Evolutionary conservation across 1,140 invertebrate species (phyloP), one percentile per base, ranked within the genome.

Genomic region (Dendroctonus valens): DNA sequence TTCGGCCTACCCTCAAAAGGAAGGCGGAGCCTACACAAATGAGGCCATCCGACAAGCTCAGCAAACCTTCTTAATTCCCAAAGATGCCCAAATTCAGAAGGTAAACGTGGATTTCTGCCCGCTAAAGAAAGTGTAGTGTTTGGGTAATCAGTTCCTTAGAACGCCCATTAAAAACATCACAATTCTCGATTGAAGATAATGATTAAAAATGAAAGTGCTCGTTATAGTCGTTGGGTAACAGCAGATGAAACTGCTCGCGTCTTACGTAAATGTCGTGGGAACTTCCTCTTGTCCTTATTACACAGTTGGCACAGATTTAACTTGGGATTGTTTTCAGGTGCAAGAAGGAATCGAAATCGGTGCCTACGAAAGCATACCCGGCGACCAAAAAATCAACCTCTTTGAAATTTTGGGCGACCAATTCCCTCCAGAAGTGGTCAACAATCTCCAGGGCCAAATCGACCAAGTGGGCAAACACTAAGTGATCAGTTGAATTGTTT

Each of bases 1-100:
- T 15, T 82, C 79, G 44, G 72, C 79, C 5, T 85, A 85, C n/a
- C n/a, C 82, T 42, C 87, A 89, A 78, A 86, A 90, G 69, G 91
- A 92, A 70, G 91, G 91, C 0, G 86, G 88, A 26, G 85, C 84
- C 58, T 92, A 91, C 78, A 90, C 89, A 65, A 89, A 91, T 71
- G 91, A 92, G 75, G 91, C 91, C n/a, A 92, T 92, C 73, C 84
- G 87, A 60, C 91, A 92, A 79, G 91, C 90, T 0, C 90, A 92
- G 77, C 91, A 87, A 77, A 92, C 90, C 0, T 87, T 87, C 70
- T 83, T 92, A 51, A 92, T 92, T 69, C 90, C 91, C 5, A 90
- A 90, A 74, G 90, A 91, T 73, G 90, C 91, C n/a, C 85, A 88
- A n/a, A 93, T 92, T 62, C 90, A 92, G 74, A 90, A 89, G 74